phyloP scores from a whole-genome alignment of 2,113 vertebrate genomes.

The Antigone vipio region DNA sequence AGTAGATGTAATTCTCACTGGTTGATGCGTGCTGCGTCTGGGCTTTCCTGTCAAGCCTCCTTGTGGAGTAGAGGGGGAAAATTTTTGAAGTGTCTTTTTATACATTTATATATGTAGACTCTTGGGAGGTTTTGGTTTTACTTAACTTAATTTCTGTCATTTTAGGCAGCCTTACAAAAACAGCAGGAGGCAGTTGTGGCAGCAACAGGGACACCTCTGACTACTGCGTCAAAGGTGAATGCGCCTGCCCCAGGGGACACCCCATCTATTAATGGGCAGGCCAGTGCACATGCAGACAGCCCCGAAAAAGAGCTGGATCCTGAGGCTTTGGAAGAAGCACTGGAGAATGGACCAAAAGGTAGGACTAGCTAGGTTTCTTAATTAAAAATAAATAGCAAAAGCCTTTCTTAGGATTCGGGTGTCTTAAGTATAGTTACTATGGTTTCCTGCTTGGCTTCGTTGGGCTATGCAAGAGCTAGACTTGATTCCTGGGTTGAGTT shows the following conservation, averaged over 20 bases:
- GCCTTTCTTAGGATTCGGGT: neutral
- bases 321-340: slow-evolving; percentile 86
- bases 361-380: neutral
- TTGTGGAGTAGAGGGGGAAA: neutral
- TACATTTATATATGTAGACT: no score
- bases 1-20: neutral
- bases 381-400: neutral
- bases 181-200: slow-evolving; percentile 82
- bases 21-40: neutral
- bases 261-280: slow-evolving; percentile 87
- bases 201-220: slow-evolving; percentile 70
- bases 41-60: neutral
- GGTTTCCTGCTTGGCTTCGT: neutral
- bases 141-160: neutral
- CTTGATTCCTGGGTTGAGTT: neutral
- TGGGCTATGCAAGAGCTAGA: neutral
- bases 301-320: slow-evolving; percentile 84
- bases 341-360: slow-evolving; percentile 94
- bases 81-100: neutral
- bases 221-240: slow-evolving; percentile 69
- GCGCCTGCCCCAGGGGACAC: slow-evolving; percentile 70
- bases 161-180: slow-evolving; percentile 91
- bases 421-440: neutral
- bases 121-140: neutral
- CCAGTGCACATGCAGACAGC: slow-evolving; percentile 80